A percentile compares a stretch with the other conserved stretches of the same genome.
These are phyloP conservation scores for Sarcophaga caerulescens DNA, from an alignment of 2,888 invertebrate genomes.

Conservation along the genomic window DNA sequence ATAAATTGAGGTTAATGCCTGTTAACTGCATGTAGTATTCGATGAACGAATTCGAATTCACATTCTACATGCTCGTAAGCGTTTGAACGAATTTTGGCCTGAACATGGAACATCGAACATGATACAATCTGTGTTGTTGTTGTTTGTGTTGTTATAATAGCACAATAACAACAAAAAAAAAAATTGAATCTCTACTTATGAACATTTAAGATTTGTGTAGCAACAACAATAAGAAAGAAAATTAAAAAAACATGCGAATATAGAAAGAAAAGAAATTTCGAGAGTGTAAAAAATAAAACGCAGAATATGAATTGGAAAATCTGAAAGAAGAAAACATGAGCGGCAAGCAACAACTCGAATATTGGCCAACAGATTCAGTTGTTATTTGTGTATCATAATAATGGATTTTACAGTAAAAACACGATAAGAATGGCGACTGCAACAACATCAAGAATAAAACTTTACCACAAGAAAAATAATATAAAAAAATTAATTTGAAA, in stretches of 20 bases:
- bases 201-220: conserved; percentile 33
- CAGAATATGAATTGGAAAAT: no score
- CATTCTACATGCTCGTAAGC: neutral
- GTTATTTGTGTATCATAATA: conserved; percentile 62
- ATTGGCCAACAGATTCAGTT: conserved; percentile 36
- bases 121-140: conserved; percentile 5
- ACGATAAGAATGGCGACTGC: conserved; percentile 2
- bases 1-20: conserved; percentile 67
- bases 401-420: conserved; percentile 42
- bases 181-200: conserved; percentile 3
- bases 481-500: neutral
- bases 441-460: conserved; percentile 1
- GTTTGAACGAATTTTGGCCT: neutral
- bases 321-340: conserved; percentile 7
- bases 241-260: no score
- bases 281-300: neutral
- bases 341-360: conserved; percentile 17
- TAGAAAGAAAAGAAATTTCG: neutral
- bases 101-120: conserved; percentile 21
- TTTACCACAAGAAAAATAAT: no score
- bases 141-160: neutral
- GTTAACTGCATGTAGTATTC: conserved; percentile 46
- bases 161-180: neutral
- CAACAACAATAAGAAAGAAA: neutral
- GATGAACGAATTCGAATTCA: neutral